A percentile compares a stretch with the other conserved stretches of the same genome.
Conservation (phyloP, 2,888 invertebrate species). For the Spilarctia lutea region DNA sequence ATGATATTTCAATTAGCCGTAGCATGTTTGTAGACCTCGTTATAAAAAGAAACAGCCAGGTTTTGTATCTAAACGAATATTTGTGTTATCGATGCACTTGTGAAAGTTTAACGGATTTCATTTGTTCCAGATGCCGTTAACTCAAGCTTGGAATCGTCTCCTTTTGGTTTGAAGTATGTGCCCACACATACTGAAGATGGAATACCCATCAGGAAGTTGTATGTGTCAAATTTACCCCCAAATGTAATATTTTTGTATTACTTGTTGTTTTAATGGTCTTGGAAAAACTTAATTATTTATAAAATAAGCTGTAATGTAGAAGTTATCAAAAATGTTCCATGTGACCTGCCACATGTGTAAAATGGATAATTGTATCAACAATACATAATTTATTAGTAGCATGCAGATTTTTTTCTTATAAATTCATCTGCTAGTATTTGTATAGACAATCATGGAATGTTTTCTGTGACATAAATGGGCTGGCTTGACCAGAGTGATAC, state of each 20-base stretch:
- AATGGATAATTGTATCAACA: not conserved
- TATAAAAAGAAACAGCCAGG: not conserved
- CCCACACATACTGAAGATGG: slow-evolving; percentile 86
- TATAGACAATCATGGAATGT: not conserved
- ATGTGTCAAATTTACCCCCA: slow-evolving; percentile 85
- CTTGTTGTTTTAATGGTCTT: not conserved
- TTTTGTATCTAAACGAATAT: slow-evolving; percentile 9
- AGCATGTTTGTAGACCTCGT: not conserved
- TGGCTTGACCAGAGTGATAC: no score
- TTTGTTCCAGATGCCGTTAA: slow-evolving; percentile 68
- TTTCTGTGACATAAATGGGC: no score
- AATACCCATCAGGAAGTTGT: slow-evolving; percentile 86
- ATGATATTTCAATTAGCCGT: not conserved
- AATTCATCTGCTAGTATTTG: not conserved
- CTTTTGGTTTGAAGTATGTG: slow-evolving; percentile 66
- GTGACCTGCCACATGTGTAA: not conserved
- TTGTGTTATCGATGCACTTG: not conserved
- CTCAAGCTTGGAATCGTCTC: slow-evolving; percentile 65
- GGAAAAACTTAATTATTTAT: not conserved
- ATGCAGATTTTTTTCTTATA: no score
- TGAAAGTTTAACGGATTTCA: not conserved
- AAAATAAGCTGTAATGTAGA: not conserved
- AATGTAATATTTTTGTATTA: slow-evolving; percentile 70
- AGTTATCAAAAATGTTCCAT: not conserved
- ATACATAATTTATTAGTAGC: not conserved